Evolutionary conservation across 2,113 vertebrate genomes (phyloP), one percentile per base, ranked within the genome.

Genomic region (Alces alces): DNA sequence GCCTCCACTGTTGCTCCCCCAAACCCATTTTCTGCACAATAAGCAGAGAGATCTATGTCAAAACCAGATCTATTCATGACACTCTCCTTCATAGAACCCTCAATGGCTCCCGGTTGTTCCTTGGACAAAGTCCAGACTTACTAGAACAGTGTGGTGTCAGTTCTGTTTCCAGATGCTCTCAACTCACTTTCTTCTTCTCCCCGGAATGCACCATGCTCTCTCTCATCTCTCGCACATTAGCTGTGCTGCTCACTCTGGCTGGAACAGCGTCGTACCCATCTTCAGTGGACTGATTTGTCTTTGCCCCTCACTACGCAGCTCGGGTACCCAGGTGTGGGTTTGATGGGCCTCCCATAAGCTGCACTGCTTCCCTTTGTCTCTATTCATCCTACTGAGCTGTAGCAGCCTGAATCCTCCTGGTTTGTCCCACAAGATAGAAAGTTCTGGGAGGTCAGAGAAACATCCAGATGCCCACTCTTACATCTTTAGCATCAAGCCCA

Each of bases 191-290:
- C 16, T 14, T 23, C 66, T 36, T 45, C 89, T 39, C 54, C 17
- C 58, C 23, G 1, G 3, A 21, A 6, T 13, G 7, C 0, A 10
- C 6, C 4, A 1, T 1, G 7, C 17, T 13, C 11, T 36, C 50
- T 60, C 58, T 50, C 57, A 30, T 27, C 15, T 70, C 27, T 14
- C 17, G 6, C 23, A 19, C 6, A 23, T 50, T 33, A 52, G 7
- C 10, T 12, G 1, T 17, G 1, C 55, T 57, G 50, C 27, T 54
- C 2, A 19, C 14, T 33, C 30, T 47, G 15, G 15, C 19, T 57
- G 36, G 15, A 64, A 17, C 0, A 0, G 52, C 25, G 57, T 55
- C 58, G 57, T 25, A 21, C 33, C 58, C 7, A 6, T 5, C 14
- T n/a, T 30, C 12, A 0, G 0, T 2, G 23, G n/a, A 30, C 43